These are phyloP conservation scores for Hypena proboscidalis DNA, from an alignment of 2,888 invertebrate species.

Conservation along the genomic window DNA sequence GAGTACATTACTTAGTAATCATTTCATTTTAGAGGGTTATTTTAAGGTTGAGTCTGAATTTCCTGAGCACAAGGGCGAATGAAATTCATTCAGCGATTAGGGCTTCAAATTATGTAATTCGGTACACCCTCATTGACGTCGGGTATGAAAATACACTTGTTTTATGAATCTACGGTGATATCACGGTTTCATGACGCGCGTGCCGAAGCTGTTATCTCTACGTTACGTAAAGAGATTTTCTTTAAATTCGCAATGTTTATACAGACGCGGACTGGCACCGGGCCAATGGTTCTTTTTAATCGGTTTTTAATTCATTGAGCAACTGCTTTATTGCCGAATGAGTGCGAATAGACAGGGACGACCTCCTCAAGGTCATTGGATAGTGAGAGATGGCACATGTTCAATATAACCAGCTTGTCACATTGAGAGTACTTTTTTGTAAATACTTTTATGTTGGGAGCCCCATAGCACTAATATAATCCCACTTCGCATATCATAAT, in stretches of 20 bases:
- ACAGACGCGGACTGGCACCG: constrained; percentile 72
- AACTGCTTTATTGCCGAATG: constrained; percentile 73
- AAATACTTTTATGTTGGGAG: constrained; percentile 32
- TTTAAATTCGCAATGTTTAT: constrained; percentile 81
- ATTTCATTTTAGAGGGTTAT: not conserved
- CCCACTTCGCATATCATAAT: too few species aligned
- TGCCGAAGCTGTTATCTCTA: constrained; percentile 44
- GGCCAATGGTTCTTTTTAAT: constrained; percentile 81
- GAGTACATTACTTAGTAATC: not conserved
- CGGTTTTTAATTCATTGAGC: constrained; percentile 81
- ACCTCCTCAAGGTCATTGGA: constrained; percentile 75
- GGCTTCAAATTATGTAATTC: not conserved
- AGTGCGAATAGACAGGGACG: constrained; percentile 69
- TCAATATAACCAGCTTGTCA: constrained; percentile 41
- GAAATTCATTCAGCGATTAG: not conserved
- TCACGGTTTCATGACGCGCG: constrained; percentile 30
- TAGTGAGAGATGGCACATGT: constrained; percentile 52
- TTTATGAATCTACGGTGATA: constrained; percentile 26
- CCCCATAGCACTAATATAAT: too few species aligned
- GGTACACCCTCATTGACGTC: constrained; percentile 8
- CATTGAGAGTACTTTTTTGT: constrained; percentile 43
- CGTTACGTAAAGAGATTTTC: constrained; percentile 77
- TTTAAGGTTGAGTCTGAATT: not conserved
- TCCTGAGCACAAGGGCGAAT: not conserved
- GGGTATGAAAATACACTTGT: constrained; percentile 22